Percentiles rank a stretch among this genome's conserved stretches.
These are phyloP conservation scores for Vanessa cardui DNA, from an alignment of 2,888 invertebrate genomes.

Conservation along the genomic window DNA sequence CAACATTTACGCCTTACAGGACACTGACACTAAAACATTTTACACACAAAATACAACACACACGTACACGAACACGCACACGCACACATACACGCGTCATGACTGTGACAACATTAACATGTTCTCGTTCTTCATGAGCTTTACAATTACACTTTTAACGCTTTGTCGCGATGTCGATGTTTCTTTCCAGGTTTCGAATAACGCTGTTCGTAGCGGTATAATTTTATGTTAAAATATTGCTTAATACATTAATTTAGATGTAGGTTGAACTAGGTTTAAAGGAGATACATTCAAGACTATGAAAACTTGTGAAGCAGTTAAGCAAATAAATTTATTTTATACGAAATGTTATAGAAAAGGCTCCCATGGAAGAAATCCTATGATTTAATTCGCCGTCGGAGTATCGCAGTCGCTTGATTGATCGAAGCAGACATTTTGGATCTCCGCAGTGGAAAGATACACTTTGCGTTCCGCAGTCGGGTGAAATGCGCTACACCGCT, in stretches of 20 bases:
- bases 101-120: constrained; percentile 37
- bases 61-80: constrained; percentile 25
- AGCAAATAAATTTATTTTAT: constrained; percentile 72
- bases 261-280: constrained; percentile 55
- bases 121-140: constrained; percentile 43
- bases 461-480: constrained; percentile 27
- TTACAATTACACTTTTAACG: constrained; percentile 50
- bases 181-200: constrained; percentile 64
- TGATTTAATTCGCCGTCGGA: constrained; percentile 76
- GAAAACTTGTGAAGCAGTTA: constrained; percentile 46
- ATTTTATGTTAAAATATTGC: constrained; percentile 49
- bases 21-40: constrained; percentile 19
- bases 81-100: constrained; percentile 21
- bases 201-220: constrained; percentile 44
- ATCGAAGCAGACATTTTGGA: constrained; percentile 50
- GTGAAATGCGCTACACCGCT: constrained; percentile 16
- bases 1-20: constrained; percentile 8
- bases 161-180: constrained; percentile 59
- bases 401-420: constrained; percentile 68
- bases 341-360: constrained; percentile 81
- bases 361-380: constrained; percentile 80
- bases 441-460: constrained; percentile 34
- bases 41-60: constrained; percentile 31
- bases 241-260: constrained; percentile 54
- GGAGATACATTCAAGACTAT: constrained; percentile 55